Percentiles rank a stretch among this genome's conserved stretches.
These are phyloP conservation scores for Vultur gryphus DNA, from an alignment of 2,797 vertebrate genomes.

Conservation along the genomic window DNA sequence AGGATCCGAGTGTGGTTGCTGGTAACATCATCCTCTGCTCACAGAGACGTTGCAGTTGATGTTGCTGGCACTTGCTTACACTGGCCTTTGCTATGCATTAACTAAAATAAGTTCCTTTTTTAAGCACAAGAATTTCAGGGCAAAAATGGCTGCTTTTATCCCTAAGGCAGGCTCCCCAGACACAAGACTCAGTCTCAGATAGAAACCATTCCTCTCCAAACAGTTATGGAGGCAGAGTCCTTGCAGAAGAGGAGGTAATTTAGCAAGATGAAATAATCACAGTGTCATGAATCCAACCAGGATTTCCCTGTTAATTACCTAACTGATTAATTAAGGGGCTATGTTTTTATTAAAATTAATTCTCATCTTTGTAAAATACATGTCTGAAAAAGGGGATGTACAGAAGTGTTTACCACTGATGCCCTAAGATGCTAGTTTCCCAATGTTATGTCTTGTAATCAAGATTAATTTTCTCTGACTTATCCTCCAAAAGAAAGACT, in stretches of 20 bases:
- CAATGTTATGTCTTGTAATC: conserved; percentile 13
- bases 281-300: neutral
- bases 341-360: neutral
- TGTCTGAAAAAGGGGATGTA: neutral
- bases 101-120: neutral
- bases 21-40: neutral
- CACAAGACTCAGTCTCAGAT: neutral
- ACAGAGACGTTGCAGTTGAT: neutral
- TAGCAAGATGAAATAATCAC: neutral
- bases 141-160: neutral
- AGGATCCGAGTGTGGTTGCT: neutral
- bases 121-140: neutral
- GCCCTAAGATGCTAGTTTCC: conserved; percentile 17
- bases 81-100: neutral
- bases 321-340: neutral
- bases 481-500: conserved; percentile 28
- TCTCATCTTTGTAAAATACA: neutral
- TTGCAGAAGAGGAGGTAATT: neutral
- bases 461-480: conserved; percentile 50
- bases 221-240: neutral
- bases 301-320: conserved; percentile 9
- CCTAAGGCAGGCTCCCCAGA: neutral
- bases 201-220: neutral
- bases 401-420: conserved; percentile 27
- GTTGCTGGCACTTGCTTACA: neutral